Evolutionary conservation across 2,888 invertebrate genomes (phyloP).

Genomic region (Halocaridina rubra): DNA sequence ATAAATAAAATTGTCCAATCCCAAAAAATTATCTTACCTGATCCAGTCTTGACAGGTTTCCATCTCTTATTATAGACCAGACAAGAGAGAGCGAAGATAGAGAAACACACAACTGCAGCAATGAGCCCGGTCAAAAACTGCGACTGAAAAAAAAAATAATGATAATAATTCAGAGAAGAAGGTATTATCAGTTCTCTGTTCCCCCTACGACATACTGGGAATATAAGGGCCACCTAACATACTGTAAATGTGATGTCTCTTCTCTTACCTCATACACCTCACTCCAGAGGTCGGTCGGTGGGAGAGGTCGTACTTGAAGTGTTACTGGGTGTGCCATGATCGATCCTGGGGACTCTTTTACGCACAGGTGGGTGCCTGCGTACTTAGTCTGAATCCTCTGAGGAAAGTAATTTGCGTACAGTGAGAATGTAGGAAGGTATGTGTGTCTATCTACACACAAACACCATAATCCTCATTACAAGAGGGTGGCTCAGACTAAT

Average conservation of each 20-base stretch:
- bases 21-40: background rate
- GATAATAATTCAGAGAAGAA: background rate
- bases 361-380: background rate
- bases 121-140: background rate
- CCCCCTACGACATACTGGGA: too few species aligned
- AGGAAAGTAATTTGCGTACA: too few species aligned
- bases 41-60: background rate
- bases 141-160: background rate
- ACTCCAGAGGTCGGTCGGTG: background rate
- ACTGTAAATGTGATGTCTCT: too few species aligned
- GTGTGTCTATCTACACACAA: too few species aligned
- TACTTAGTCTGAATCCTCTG: background rate
- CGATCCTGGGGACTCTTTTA: background rate
- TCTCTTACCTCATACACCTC: background rate
- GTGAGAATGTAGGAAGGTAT: too few species aligned
- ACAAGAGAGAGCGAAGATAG: background rate
- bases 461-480: too few species aligned
- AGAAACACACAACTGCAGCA: background rate
- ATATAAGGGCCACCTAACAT: too few species aligned
- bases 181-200: background rate
- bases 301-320: background rate
- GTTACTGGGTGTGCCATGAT: background rate
- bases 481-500: too few species aligned
- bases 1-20: too few species aligned
- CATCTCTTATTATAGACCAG: background rate